phyloP scores from a whole-genome alignment of 2,113 vertebrate species.

The Fregata magnificens region DNA sequence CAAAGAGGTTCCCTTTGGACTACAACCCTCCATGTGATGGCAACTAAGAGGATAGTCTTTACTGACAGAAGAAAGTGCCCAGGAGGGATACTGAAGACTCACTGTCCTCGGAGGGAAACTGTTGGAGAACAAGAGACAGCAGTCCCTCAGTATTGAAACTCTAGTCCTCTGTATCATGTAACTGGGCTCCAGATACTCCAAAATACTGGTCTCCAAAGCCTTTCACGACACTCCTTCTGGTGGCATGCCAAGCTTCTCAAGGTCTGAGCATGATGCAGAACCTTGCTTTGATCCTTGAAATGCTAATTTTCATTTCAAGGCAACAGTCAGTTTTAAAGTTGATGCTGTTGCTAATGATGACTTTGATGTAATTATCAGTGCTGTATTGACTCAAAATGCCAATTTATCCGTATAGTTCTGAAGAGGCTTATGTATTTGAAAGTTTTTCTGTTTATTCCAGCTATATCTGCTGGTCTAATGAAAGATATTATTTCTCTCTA shows the following conservation, averaged over 20 bases:
- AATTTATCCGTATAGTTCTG: not conserved
- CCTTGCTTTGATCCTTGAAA: not conserved
- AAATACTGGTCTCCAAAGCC: not conserved
- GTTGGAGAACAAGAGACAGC: not conserved
- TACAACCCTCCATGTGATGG: not conserved
- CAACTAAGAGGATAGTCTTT: not conserved
- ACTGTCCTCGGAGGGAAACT: not conserved
- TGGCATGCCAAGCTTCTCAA: not conserved
- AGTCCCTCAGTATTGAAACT: not conserved
- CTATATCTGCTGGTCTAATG: not conserved
- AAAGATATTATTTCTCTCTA: not conserved
- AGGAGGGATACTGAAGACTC: not conserved
- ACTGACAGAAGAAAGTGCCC: not conserved
- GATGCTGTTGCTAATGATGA: not conserved
- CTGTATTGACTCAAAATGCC: not conserved
- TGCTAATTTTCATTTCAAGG: not conserved
- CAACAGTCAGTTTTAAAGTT: not conserved
- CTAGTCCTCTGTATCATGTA: not conserved
- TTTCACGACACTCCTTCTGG: not conserved
- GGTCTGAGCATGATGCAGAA: not conserved
- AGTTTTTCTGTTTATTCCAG: not conserved
- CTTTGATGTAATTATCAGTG: not conserved
- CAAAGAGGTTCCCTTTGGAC: not conserved
- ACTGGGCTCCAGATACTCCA: too few relatives aligned
- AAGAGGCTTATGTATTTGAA: not conserved